phyloP scores from a whole-genome alignment of 2,888 invertebrate genomes.

The Apamea epomidion region DNA sequence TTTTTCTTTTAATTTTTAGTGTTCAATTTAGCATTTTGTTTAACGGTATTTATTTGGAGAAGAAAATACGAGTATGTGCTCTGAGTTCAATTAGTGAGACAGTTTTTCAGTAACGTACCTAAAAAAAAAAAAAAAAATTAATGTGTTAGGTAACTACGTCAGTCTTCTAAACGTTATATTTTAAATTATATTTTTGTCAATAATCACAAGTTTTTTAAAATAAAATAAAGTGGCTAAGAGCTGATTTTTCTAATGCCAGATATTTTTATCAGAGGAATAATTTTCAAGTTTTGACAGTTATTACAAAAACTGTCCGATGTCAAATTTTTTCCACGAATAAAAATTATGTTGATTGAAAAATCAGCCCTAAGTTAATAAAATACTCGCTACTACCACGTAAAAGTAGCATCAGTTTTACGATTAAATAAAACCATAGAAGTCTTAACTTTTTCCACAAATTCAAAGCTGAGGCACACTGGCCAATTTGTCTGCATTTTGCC shows the following conservation, averaged over 20 bases:
- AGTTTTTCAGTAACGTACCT: background rate
- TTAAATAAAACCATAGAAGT: background rate
- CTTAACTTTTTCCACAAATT: constrained; percentile 29
- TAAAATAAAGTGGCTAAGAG: no score
- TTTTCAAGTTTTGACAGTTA: no score
- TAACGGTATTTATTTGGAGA: background rate
- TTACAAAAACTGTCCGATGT: no score
- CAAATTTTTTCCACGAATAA: no score
- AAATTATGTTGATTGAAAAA: background rate
- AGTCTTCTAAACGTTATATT: background rate
- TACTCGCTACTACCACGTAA: background rate
- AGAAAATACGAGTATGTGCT: background rate
- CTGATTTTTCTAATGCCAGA: no score
- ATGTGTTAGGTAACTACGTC: background rate
- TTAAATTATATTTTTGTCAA: background rate
- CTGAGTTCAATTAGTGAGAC: background rate
- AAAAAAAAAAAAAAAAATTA: background rate
- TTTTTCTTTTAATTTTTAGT: constrained; percentile 3
- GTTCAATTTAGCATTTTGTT: constrained; percentile 11
- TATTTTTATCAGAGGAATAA: no score
- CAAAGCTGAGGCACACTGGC: constrained; percentile 25
- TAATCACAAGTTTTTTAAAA: background rate
- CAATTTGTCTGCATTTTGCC: constrained; percentile 57
- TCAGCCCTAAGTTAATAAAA: background rate
- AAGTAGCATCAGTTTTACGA: background rate